Evolutionary conservation across 2,113 vertebrate genomes (phyloP).

Genomic region (Procavia capensis): DNA sequence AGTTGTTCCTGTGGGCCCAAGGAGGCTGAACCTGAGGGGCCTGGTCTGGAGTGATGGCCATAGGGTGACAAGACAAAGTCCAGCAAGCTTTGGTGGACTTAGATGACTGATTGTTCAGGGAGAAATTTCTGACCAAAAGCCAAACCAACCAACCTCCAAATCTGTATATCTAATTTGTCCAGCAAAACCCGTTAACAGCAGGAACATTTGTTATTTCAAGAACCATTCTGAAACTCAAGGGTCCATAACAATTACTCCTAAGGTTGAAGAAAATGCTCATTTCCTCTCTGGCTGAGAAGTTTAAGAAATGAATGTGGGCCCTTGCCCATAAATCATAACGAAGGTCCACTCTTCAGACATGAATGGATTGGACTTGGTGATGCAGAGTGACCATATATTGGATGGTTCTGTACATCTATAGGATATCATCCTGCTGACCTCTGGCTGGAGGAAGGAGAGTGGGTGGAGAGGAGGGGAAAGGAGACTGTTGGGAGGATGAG

Average conservation of each 20-base stretch:
- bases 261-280: neutral
- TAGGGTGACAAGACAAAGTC: neutral
- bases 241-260: neutral
- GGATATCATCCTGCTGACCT: too few species aligned
- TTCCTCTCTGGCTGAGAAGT: neutral
- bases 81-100: neutral
- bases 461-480: too few species aligned
- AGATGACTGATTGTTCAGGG: neutral
- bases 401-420: too few species aligned
- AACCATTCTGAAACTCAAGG: neutral
- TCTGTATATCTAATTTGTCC: neutral
- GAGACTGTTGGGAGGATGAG: too few species aligned
- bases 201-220: constrained; percentile 5
- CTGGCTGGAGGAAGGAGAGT: too few species aligned
- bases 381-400: too few species aligned
- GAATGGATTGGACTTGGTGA: too few species aligned
- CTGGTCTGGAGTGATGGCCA: neutral
- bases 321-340: too few species aligned
- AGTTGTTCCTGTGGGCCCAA: neutral
- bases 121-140: neutral
- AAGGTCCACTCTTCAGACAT: too few species aligned
- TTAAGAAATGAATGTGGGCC: neutral
- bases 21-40: neutral
- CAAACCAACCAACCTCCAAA: neutral
- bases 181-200: neutral